Percentiles rank a stretch among this genome's conserved stretches.
phyloP scores from a whole-genome alignment of 1,140 invertebrate species.

The Micrasema longulum region DNA sequence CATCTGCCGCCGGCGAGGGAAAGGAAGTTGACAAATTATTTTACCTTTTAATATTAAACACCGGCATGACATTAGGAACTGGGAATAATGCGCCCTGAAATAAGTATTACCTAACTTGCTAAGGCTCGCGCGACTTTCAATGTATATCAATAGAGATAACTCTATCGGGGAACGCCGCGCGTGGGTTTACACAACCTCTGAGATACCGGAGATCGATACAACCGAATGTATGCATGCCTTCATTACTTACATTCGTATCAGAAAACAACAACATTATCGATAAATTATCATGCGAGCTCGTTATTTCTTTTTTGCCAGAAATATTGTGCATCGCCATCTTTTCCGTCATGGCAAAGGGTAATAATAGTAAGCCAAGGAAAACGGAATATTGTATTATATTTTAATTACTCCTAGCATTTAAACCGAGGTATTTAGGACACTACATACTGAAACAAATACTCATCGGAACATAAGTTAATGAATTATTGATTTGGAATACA shows the following conservation, averaged over 20 bases:
- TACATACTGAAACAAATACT: neutral
- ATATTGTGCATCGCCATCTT: slow-evolving; percentile 29
- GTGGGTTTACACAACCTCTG: slow-evolving; percentile 47
- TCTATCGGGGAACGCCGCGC: slow-evolving; percentile 43
- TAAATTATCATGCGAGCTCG: no score
- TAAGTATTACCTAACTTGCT: slow-evolving; percentile 13
- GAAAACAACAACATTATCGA: slow-evolving; percentile 1
- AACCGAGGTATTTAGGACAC: slow-evolving; percentile 1
- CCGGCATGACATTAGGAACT: neutral
- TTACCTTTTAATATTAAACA: slow-evolving; percentile 9
- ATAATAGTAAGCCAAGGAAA: slow-evolving; percentile 4
- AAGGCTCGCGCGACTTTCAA: slow-evolving; percentile 5
- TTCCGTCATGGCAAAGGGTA: slow-evolving; percentile 20
- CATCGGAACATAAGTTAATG: neutral
- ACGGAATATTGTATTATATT: neutral
- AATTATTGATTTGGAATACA: slow-evolving; percentile 46
- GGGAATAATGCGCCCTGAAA: slow-evolving; percentile 22
- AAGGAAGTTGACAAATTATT: slow-evolving; percentile 35
- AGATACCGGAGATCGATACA: slow-evolving; percentile 14
- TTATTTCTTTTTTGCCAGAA: no score
- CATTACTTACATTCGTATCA: slow-evolving; percentile 2
- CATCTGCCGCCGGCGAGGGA: slow-evolving; percentile 44
- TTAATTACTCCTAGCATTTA: neutral
- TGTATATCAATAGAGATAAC: slow-evolving; percentile 43
- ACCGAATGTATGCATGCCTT: neutral